Evolutionary conservation across 2,797 vertebrate species (phyloP).

Genomic region (Morus bassanus): DNA sequence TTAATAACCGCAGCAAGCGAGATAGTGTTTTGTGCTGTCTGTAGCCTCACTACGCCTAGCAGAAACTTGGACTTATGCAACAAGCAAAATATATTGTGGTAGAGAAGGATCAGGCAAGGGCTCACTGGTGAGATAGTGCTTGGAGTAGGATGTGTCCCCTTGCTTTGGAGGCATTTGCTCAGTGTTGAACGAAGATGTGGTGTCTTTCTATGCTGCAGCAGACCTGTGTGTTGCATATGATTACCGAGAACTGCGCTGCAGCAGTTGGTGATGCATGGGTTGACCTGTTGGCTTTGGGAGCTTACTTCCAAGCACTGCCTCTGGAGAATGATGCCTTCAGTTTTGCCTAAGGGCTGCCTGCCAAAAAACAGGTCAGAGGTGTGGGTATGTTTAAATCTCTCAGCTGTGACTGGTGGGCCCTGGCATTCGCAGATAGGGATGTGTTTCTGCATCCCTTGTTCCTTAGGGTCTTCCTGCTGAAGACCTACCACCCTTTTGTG

Average conservation of each 20-base stretch:
- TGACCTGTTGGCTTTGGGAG: neutral
- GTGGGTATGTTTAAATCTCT: neutral
- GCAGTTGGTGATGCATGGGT: rapidly evolving
- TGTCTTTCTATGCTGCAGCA: neutral
- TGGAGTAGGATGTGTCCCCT: neutral
- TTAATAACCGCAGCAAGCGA: neutral
- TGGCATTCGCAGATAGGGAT: rapidly evolving
- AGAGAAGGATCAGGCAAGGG: neutral
- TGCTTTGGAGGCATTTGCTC: neutral
- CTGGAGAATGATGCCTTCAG: neutral
- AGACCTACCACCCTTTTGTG: neutral
- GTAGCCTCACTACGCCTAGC: neutral
- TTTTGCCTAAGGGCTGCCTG: neutral
- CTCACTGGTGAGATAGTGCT: neutral
- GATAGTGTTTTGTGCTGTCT: neutral
- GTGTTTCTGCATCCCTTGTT: neutral
- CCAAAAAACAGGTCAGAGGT: neutral
- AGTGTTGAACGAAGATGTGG: rapidly evolving
- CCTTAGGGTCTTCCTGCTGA: neutral
- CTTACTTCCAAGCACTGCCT: neutral
- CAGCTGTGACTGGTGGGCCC: neutral
- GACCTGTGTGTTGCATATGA: rapidly evolving
- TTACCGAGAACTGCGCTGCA: neutral
- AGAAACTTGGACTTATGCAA: neutral
- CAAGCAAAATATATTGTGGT: neutral